phyloP scores from a whole-genome alignment of 1,140 invertebrate species.

The Neotoxoptera formosana region DNA sequence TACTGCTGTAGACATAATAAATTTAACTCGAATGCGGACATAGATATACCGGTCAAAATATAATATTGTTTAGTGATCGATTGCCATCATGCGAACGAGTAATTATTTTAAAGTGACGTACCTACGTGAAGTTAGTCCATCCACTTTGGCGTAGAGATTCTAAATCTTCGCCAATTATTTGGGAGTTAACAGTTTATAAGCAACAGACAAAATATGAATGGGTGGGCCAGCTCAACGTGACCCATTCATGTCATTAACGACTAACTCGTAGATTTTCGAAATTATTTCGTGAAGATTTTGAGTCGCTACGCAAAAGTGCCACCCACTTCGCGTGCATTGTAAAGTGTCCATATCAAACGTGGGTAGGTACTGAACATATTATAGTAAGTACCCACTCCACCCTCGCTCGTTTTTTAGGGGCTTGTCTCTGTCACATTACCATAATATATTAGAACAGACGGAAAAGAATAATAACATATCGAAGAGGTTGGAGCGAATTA shows the following conservation, averaged over 20 bases:
- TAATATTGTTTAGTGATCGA: not conserved
- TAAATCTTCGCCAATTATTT: no score
- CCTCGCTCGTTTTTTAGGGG: not conserved
- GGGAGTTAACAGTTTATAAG: no score
- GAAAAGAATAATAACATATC: not conserved
- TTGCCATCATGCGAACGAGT: not conserved
- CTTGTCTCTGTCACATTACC: not conserved
- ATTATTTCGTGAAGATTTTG: no score
- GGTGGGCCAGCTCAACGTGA: no score
- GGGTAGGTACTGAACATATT: not conserved
- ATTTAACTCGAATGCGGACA: not conserved
- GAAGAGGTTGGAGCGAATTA: not conserved
- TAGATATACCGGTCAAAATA: not conserved
- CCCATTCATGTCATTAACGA: no score
- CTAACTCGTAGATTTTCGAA: no score
- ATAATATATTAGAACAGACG: not conserved
- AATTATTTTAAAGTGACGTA: not conserved
- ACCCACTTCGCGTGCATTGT: no score
- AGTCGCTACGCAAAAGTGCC: no score
- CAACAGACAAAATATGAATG: no score
- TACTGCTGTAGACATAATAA: not conserved
- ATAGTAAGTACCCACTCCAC: not conserved
- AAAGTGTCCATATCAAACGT: not conserved
- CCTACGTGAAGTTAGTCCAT: no score
- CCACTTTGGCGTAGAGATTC: no score